phyloP scores from a whole-genome alignment of 2,797 vertebrate species.

The Microtus californicus region DNA sequence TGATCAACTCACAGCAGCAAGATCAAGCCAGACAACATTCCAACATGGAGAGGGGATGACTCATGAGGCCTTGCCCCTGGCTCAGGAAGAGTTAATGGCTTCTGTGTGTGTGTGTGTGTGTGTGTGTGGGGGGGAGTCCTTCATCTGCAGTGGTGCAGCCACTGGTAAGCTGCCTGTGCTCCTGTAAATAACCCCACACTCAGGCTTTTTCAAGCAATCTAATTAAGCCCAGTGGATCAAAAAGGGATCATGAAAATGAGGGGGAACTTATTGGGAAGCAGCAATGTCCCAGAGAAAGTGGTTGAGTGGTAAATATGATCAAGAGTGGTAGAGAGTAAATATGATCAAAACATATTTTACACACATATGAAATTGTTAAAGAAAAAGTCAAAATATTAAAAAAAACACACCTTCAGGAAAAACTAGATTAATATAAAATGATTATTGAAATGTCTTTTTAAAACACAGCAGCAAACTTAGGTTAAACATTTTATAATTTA shows the following conservation, averaged over 20 bases:
- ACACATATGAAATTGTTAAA: background rate
- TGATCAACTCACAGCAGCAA: no score
- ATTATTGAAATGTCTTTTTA: background rate
- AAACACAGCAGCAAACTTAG: background rate
- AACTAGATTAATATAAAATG: background rate
- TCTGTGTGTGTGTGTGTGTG: no score
- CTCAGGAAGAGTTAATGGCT: background rate
- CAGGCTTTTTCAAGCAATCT: background rate
- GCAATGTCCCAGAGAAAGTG: background rate
- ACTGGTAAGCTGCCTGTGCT: background rate
- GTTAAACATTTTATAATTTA: background rate
- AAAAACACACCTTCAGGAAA: background rate
- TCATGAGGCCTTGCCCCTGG: background rate
- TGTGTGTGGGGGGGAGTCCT: no score
- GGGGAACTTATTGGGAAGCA: background rate
- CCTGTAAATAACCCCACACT: no score
- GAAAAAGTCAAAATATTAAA: background rate
- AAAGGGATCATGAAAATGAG: background rate
- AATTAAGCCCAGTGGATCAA: background rate
- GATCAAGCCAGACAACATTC: background rate
- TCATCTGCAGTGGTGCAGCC: background rate
- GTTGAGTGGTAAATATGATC: background rate
- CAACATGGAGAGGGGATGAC: no score
- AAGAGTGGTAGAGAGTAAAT: background rate
- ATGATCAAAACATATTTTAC: background rate